Conservation (phyloP, 1,140 invertebrate species). For the Drosophila seguyi region DNA sequence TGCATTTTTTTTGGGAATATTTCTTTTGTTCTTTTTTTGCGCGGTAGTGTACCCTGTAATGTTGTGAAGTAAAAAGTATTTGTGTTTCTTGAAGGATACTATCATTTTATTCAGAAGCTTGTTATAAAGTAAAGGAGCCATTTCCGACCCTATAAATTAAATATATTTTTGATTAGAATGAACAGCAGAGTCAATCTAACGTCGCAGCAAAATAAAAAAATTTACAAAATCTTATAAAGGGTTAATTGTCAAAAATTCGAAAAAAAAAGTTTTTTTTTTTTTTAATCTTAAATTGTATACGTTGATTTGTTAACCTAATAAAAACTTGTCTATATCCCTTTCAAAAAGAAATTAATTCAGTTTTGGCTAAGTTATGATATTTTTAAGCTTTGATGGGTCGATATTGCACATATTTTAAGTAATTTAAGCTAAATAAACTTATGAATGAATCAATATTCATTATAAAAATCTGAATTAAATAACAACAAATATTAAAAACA, state of each 20-base stretch:
- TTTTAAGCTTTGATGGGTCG: background rate
- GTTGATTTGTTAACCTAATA: no score
- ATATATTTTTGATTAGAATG: background rate
- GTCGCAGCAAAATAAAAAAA: background rate
- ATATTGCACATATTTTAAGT: background rate
- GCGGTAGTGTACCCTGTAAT: background rate
- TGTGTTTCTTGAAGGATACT: background rate
- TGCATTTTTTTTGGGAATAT: constrained; percentile 53
- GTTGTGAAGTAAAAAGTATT: background rate
- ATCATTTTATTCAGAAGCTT: background rate
- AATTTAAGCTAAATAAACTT: no score
- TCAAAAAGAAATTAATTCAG: no score
- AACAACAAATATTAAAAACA: no score
- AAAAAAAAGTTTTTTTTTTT: no score
- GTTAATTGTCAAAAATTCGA: no score
- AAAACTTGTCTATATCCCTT: no score
- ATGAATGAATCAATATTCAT: no score
- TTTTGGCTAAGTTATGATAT: background rate
- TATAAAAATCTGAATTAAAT: no score
- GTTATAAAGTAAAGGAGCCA: no score
- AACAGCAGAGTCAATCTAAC: background rate
- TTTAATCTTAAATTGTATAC: no score
- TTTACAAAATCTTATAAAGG: no score
- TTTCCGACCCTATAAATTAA: background rate
- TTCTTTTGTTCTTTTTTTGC: constrained; percentile 9